A percentile compares a stretch with the other conserved stretches of the same genome.
phyloP scores from a whole-genome alignment of 2,888 invertebrate genomes.

The Acrobasis repandana region DNA sequence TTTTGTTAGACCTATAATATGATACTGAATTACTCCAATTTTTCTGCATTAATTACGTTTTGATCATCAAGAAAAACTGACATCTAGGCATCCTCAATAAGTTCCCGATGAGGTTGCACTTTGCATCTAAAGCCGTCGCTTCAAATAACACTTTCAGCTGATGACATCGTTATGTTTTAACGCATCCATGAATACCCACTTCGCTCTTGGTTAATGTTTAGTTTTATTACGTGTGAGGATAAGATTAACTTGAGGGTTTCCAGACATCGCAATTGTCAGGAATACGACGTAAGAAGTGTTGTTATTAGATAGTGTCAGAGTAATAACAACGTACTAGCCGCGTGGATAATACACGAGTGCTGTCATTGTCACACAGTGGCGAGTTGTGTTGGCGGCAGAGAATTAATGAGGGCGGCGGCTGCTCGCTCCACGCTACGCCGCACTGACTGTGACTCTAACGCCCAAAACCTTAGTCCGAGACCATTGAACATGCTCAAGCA shows the following conservation, averaged over 20 bases:
- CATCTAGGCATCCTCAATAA: not conserved
- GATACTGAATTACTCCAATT: no score
- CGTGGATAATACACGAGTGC: slow-evolving; percentile 64
- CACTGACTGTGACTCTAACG: not conserved
- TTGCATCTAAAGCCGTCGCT: slow-evolving; percentile 38
- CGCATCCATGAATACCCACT: slow-evolving; percentile 55
- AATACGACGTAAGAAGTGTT: slow-evolving; percentile 4
- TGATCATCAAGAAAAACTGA: no score
- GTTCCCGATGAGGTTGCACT: slow-evolving; percentile 40
- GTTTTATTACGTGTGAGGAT: slow-evolving; percentile 47
- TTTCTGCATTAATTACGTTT: no score
- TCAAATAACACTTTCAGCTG: slow-evolving; percentile 57
- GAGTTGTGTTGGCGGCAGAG: slow-evolving; percentile 46
- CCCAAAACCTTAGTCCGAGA: no score
- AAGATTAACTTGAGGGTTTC: slow-evolving; percentile 15
- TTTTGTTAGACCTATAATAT: no score
- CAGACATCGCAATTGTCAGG: not conserved
- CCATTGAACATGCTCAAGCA: no score
- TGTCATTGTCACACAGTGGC: slow-evolving; percentile 62
- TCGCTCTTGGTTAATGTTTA: slow-evolving; percentile 58
- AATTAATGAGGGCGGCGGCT: slow-evolving; percentile 16
- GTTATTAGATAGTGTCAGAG: slow-evolving; percentile 54
- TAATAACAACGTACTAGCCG: slow-evolving; percentile 54
- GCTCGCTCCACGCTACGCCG: not conserved
- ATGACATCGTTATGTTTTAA: slow-evolving; percentile 58